These are phyloP conservation scores for Atrina japonica DNA, from an alignment of 2,888 invertebrate genomes.

Conservation along the genomic window DNA sequence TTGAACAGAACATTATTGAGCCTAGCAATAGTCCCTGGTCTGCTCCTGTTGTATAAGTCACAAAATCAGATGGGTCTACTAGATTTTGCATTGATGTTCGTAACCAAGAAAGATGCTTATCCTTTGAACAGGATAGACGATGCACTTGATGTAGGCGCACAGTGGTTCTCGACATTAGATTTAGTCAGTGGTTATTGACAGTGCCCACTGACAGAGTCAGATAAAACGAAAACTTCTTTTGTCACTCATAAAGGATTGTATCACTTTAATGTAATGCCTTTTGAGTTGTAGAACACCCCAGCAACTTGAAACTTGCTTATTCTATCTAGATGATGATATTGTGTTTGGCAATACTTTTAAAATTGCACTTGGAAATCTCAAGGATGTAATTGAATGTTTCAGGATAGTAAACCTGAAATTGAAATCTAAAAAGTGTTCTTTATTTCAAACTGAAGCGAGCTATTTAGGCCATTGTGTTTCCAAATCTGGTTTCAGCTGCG, in stretches of 20 bases:
- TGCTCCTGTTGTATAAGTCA: constrained; percentile 29
- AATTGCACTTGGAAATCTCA: constrained; percentile 38
- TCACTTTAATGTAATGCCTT: constrained; percentile 46
- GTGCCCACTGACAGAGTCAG: constrained; percentile 31
- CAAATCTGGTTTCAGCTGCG: constrained; percentile 14
- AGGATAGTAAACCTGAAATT: constrained; percentile 52
- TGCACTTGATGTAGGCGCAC: constrained; percentile 44
- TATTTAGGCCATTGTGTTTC: constrained; percentile 37
- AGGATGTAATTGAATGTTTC: constrained; percentile 48
- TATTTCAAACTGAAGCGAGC: constrained; percentile 30
- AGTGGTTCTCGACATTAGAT: constrained; percentile 53
- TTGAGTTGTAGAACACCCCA: constrained; percentile 54
- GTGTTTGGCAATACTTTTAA: constrained; percentile 46
- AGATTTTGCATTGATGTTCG: constrained; percentile 44
- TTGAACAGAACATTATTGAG: constrained; percentile 13
- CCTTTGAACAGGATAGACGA: constrained; percentile 34
- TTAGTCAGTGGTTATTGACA: constrained; percentile 58
- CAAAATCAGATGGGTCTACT: constrained; percentile 21
- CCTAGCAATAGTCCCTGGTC: constrained; percentile 4
- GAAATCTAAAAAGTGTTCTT: constrained; percentile 54
- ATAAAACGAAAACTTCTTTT: constrained; percentile 50
- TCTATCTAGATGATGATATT: constrained; percentile 57
- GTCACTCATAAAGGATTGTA: constrained; percentile 34
- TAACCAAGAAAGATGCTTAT: constrained; percentile 37
- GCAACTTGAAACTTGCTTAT: constrained; percentile 49